phyloP scores from a whole-genome alignment of 2,888 invertebrate genomes.

The Ormia ochracea region DNA sequence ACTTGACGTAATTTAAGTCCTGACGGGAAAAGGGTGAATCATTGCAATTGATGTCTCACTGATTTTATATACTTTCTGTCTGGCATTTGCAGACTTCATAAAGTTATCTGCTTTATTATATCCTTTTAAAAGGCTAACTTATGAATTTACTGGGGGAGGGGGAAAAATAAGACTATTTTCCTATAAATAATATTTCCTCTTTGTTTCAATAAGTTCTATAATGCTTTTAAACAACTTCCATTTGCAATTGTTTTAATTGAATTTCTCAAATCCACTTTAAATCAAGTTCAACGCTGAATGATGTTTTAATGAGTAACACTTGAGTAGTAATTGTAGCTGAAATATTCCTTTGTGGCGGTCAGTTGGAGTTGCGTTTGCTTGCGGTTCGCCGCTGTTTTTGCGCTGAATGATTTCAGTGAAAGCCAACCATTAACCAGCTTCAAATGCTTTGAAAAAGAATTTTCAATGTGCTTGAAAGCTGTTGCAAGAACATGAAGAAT shows the following conservation, averaged over 20 bases:
- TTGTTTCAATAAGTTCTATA: background rate
- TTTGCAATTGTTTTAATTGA: slow-evolving; percentile 13
- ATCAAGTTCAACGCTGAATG: background rate
- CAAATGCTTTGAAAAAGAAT: slow-evolving; percentile 20
- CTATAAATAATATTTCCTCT: background rate
- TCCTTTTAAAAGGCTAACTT: background rate
- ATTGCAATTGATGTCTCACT: slow-evolving; percentile 15
- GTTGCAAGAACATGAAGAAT: background rate
- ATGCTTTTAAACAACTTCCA: background rate
- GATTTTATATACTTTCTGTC: background rate
- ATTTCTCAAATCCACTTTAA: slow-evolving; percentile 18
- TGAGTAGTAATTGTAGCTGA: slow-evolving; percentile 3
- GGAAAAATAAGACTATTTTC: background rate
- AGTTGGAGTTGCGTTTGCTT: background rate
- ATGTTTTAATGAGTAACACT: slow-evolving; percentile 10
- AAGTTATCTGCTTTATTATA: background rate
- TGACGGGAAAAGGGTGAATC: slow-evolving; percentile 36
- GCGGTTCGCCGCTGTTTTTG: background rate
- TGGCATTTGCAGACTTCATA: background rate
- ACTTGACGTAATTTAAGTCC: slow-evolving; percentile 1
- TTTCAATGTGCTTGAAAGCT: background rate
- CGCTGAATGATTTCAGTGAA: background rate
- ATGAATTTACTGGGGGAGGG: background rate
- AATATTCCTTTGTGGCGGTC: slow-evolving; percentile 24
- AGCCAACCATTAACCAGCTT: slow-evolving; percentile 4